Evolutionary conservation across 2,113 vertebrate genomes (phyloP).

Genomic region (Gavia stellata): DNA sequence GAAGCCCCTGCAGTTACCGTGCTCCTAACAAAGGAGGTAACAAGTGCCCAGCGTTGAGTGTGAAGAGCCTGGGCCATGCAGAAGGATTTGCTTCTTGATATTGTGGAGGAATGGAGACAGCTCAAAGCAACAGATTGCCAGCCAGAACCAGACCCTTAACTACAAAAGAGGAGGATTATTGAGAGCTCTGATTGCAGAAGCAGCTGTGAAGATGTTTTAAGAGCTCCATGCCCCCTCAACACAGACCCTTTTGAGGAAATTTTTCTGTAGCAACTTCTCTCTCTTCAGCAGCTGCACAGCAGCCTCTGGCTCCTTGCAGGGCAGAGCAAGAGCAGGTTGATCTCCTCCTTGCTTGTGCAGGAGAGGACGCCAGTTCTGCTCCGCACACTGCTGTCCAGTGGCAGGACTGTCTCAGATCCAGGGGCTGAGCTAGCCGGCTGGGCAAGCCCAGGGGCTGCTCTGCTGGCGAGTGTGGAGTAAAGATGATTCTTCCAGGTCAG

Average conservation of each 20-base stretch:
- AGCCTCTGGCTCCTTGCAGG: not conserved
- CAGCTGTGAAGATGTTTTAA: constrained; percentile 36
- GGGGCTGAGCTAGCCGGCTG: not conserved
- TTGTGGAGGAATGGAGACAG: not conserved
- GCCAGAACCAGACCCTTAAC: constrained; percentile 26
- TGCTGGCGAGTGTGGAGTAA: not conserved
- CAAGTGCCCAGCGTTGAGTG: not conserved
- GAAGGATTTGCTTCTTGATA: not conserved
- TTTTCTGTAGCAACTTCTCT: not conserved
- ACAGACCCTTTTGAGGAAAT: not conserved
- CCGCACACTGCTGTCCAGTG: not conserved
- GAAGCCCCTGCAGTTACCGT: not conserved
- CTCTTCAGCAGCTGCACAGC: not conserved
- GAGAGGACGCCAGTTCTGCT: not conserved
- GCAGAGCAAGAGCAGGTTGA: not conserved
- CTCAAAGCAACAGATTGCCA: constrained; percentile 21
- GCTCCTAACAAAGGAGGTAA: not conserved
- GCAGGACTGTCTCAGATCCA: not conserved
- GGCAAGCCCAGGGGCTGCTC: not conserved
- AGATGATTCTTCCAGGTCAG: not conserved
- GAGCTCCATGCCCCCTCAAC: not conserved
- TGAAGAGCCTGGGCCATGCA: not conserved
- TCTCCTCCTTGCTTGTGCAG: not conserved
- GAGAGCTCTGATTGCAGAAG: constrained; percentile 52
- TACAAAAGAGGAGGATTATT: constrained; percentile 12